Percentiles rank a stretch among this genome's conserved stretches.
These are phyloP conservation scores for Tryphoninae sp. DNA, from an alignment of 2,888 invertebrate genomes.

Conservation along the genomic window DNA sequence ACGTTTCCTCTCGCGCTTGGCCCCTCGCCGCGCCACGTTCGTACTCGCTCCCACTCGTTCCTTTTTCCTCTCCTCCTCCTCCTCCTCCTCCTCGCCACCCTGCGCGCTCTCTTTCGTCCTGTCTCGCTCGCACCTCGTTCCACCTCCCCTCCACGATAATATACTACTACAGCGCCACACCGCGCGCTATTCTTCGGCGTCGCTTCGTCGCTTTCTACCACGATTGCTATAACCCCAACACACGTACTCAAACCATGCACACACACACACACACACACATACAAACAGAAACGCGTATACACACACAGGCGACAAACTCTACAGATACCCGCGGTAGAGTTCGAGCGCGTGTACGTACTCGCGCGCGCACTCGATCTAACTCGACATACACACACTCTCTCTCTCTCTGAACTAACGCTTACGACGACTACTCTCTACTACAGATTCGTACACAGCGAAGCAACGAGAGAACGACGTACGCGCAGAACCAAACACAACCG, in stretches of 20 bases:
- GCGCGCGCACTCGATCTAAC: constrained; percentile 59
- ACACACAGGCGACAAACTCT: constrained; percentile 10
- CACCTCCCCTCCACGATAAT: constrained; percentile 57
- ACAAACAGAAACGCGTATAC: too few relatives aligned
- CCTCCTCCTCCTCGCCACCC: constrained; percentile 15
- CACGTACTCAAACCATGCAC: background rate
- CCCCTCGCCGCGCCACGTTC: constrained; percentile 36
- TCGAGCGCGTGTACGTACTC: background rate
- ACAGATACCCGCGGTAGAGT: background rate
- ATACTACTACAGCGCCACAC: constrained; percentile 55
- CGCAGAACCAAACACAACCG: constrained; percentile 29
- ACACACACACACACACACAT: background rate
- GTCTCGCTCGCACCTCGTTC: constrained; percentile 53
- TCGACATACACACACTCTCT: constrained; percentile 19
- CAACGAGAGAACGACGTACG: constrained; percentile 40
- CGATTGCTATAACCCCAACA: constrained; percentile 53
- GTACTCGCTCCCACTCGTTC: constrained; percentile 60
- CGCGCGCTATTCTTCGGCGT: constrained; percentile 54
- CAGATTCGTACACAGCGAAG: constrained; percentile 61
- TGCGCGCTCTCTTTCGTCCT: constrained; percentile 22
- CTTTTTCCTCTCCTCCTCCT: constrained; percentile 55
- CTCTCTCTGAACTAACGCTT: background rate
- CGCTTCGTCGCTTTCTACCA: constrained; percentile 62
- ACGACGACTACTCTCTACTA: constrained; percentile 25
- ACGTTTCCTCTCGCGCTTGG: constrained; percentile 55